Percentiles rank a stretch among this genome's conserved stretches.
Evolutionary conservation across 2,113 vertebrate genomes (phyloP).

Genomic region (Tenebrosternarchus preto): DNA sequence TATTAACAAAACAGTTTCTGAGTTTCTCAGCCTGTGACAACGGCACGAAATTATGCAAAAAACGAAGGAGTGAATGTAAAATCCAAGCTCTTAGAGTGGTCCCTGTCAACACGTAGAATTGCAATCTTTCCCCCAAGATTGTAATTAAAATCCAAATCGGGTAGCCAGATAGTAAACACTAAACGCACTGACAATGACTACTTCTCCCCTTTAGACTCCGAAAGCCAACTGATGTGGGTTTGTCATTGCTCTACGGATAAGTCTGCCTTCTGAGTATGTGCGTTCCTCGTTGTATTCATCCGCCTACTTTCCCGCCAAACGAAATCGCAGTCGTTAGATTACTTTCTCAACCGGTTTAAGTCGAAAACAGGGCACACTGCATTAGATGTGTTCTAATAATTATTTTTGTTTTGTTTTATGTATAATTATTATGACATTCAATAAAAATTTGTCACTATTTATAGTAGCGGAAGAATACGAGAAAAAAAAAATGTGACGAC

Average conservation of each 20-base stretch:
- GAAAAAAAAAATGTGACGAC: background rate
- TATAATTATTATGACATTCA: background rate
- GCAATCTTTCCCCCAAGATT: slow-evolving; percentile 38
- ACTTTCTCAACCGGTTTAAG: no score
- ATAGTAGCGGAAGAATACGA: background rate
- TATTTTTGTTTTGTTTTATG: no score
- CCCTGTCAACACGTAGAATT: slow-evolving; percentile 52
- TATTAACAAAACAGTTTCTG: slow-evolving; percentile 33
- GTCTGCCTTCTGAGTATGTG: slow-evolving; percentile 49
- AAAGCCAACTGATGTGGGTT: slow-evolving; percentile 36
- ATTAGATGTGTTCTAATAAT: no score
- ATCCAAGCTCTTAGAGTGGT: slow-evolving; percentile 52
- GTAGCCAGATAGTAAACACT: background rate
- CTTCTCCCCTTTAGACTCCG: slow-evolving; percentile 8
- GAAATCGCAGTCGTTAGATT: background rate
- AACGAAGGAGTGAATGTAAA: background rate
- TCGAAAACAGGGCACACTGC: no score
- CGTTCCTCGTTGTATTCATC: background rate
- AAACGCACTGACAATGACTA: background rate
- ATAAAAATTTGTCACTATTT: background rate
- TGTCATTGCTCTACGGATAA: slow-evolving; percentile 58
- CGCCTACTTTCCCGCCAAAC: slow-evolving; percentile 68
- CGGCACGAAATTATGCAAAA: slow-evolving; percentile 11
- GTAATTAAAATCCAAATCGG: background rate
- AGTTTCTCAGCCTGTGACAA: slow-evolving; percentile 27